Base-by-base conservation (phyloP, 2,797 vertebrate species). In the Phataginus tetradactyla region DNA sequence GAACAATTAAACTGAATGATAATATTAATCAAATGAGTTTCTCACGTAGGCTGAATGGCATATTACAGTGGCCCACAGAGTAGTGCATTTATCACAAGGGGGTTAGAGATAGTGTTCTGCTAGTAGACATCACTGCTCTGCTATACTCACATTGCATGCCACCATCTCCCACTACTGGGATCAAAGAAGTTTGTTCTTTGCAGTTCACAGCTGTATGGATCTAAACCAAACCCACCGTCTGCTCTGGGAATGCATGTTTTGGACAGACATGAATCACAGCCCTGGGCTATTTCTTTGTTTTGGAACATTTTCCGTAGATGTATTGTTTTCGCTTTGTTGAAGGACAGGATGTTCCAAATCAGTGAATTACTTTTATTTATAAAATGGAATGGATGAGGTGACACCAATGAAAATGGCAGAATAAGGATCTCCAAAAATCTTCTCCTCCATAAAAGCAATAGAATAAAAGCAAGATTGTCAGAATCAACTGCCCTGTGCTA, bases 321-420 rank as follows among this genome's bases (percentile, higher is more conserved):
- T 97, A 93, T 96, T 97, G 96, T 97, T 97, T 97, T 97, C 95
- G 84, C 91, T 96, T 96, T 91, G 95, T 97, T 96, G 97, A 98
- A 97, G 96, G 96, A 98, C 96, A 98, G 94, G 87, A 95, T 97
- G 96, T 98, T 98, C 97, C 93, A 98, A 89, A 94, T 92, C 25
- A 81, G 92, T 97, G 96, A 98, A 96, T 97, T 96, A 98, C 85
- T 98, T 97, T 95, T 96, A 97, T 79, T 91, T 96, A 96, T 95
- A 98, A 98, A 97, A 97, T 97, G 96, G 95, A 97, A 85, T 64
- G 57, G 86, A 86, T 25, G 45, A 96, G 32, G 53, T 71, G 74
- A 59, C 53, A 68, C 68, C 51, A 81, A 45, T 61, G 63, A 85
- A 95, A 94, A 87, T 32, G 72, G 42, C 9, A 64, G 51, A 90